Conservation (phyloP, 2,113 vertebrate species). For the Athene cunicularia region DNA sequence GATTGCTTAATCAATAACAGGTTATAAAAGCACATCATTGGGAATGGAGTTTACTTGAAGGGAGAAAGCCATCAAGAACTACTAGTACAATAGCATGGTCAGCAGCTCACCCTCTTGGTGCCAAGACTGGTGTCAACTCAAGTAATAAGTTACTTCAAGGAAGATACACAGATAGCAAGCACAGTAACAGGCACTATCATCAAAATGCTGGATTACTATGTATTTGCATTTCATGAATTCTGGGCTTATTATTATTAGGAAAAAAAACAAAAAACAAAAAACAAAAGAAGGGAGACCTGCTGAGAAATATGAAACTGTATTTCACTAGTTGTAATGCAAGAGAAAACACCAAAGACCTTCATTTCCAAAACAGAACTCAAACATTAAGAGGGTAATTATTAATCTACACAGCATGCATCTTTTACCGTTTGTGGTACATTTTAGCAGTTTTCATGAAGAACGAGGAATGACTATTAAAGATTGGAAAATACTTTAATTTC, state of each 20-base stretch:
- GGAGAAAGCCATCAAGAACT: not conserved
- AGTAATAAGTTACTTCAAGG: constrained; percentile 26
- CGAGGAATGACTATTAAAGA: not conserved
- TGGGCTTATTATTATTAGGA: not conserved
- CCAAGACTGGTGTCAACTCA: not conserved
- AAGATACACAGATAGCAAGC: not conserved
- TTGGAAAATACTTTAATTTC: not conserved
- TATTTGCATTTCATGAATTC: not conserved
- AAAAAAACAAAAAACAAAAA: not conserved
- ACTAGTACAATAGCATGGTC: not conserved
- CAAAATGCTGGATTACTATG: not conserved
- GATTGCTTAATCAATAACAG: constrained; percentile 47
- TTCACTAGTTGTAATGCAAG: not conserved
- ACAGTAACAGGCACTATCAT: not conserved
- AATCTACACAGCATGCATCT: not conserved
- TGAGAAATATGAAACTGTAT: not conserved
- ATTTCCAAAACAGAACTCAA: not conserved
- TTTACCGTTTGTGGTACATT: not conserved
- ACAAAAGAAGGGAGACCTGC: not conserved
- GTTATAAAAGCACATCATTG: not conserved
- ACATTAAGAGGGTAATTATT: not conserved
- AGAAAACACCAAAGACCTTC: not conserved
- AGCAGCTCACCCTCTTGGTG: not conserved
- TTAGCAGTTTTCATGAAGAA: not conserved
- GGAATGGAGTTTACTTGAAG: not conserved